Percentiles rank a stretch among this genome's conserved stretches.
Conservation (phyloP, 2,113 vertebrate species). For the Murina feae region DNA sequence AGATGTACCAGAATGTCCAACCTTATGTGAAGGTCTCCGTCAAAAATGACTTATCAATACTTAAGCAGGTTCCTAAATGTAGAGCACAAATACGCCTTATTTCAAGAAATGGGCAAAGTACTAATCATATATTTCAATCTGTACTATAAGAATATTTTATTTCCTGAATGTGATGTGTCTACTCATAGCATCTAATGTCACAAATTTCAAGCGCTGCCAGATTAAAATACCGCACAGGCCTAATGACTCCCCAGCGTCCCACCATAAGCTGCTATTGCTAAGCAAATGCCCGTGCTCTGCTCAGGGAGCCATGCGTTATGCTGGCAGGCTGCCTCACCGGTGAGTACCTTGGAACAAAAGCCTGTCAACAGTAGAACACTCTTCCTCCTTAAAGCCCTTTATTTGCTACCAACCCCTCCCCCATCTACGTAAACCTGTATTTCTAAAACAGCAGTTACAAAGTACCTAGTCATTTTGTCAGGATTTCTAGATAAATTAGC, state of each 20-base stretch:
- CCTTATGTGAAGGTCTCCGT: background rate
- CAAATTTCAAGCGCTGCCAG: background rate
- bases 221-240: conserved; percentile 5
- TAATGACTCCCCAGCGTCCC: background rate
- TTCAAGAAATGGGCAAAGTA: conserved; percentile 12
- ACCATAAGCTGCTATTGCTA: background rate
- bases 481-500: conserved; percentile 20
- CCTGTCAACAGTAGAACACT: background rate
- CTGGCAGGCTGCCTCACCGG: background rate
- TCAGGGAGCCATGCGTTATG: background rate
- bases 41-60: background rate
- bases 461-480: conserved; percentile 32
- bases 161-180: background rate
- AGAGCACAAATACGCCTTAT: background rate
- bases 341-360: background rate
- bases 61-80: background rate
- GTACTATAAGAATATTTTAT: background rate
- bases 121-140: background rate
- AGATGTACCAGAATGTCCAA: background rate
- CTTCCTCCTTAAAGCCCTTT: background rate
- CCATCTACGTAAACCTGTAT: background rate
- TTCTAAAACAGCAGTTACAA: conserved; percentile 11
- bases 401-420: background rate
- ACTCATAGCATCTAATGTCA: background rate
- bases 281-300: background rate